Conservation (phyloP, 2,113 vertebrate genomes). For the Dicaeum eximium region DNA sequence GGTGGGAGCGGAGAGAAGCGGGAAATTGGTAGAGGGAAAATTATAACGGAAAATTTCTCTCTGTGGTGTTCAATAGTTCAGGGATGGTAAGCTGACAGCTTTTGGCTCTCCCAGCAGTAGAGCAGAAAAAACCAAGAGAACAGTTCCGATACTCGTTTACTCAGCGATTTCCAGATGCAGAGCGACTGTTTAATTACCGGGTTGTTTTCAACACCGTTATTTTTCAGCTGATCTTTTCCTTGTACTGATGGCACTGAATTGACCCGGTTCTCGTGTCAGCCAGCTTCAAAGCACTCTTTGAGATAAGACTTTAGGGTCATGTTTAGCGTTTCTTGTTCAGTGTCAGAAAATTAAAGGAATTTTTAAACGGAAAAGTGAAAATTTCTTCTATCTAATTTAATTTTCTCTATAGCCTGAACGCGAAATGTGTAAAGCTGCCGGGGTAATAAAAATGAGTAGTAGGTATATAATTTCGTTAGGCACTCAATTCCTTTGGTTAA, state of each 20-base stretch:
- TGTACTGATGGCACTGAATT: too few relatives aligned
- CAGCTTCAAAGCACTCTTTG: not conserved
- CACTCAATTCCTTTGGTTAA: accelerated
- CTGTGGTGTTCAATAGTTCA: accelerated
- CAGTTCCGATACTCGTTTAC: accelerated
- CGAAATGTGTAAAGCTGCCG: accelerated
- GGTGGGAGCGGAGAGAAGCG: not conserved
- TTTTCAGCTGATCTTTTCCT: not conserved
- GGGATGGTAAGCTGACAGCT: accelerated
- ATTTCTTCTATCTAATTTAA: accelerated
- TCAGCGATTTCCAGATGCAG: not conserved
- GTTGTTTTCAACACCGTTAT: accelerated
- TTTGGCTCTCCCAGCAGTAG: not conserved
- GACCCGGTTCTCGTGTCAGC: not conserved
- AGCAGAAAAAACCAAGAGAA: not conserved
- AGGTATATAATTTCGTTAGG: accelerated
- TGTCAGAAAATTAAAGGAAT: not conserved
- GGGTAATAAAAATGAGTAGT: not conserved
- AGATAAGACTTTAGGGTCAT: not conserved
- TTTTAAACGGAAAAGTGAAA: accelerated
- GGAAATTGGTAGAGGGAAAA: not conserved
- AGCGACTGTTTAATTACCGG: accelerated
- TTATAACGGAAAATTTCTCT: accelerated
- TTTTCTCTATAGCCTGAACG: not conserved
- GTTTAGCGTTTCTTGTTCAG: not conserved